Conservation (phyloP, 1,140 invertebrate species). For the Tachypleus tridentatus region DNA sequence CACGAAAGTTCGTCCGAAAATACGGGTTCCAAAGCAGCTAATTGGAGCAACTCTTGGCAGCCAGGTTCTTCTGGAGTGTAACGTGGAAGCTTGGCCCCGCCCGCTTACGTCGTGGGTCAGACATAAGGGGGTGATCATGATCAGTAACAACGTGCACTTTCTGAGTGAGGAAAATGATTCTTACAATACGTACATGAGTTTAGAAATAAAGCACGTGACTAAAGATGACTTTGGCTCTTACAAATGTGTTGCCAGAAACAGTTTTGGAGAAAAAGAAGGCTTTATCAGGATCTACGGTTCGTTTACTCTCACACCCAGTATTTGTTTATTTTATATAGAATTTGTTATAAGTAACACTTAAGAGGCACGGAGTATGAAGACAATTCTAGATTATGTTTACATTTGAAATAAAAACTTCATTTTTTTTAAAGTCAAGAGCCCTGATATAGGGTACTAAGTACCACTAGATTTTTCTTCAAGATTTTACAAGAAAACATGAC, state of each 20-base stretch:
- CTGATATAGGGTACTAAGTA: too few relatives aligned
- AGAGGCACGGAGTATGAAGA: too few relatives aligned
- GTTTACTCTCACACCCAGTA: conserved; percentile 20
- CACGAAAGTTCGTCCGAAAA: conserved; percentile 57
- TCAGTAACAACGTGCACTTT: conserved; percentile 21
- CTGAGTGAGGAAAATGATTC: conserved; percentile 38
- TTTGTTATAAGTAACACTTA: too few relatives aligned
- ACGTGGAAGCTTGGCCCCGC: conserved; percentile 73
- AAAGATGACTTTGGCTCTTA: conserved; percentile 70
- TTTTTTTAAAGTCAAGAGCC: too few relatives aligned
- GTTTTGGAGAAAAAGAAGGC: conserved; percentile 75
- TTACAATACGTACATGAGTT: conserved; percentile 69
- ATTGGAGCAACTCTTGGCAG: conserved; percentile 63
- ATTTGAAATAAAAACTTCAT: too few relatives aligned
- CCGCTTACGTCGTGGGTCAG: conserved; percentile 76
- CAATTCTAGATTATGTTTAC: too few relatives aligned
- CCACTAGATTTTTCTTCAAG: too few relatives aligned
- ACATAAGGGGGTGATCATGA: conserved; percentile 44
- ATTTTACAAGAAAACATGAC: too few relatives aligned
- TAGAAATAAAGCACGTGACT: conserved; percentile 64
- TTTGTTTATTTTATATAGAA: too few relatives aligned
- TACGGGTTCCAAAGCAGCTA: conserved; percentile 68
- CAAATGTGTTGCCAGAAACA: conserved; percentile 83
- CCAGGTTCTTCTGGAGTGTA: conserved; percentile 64
- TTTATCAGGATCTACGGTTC: conserved; percentile 80